Evolutionary conservation across 2,797 vertebrate species (phyloP).

Genomic region (Phrynocephalus forsythii): DNA sequence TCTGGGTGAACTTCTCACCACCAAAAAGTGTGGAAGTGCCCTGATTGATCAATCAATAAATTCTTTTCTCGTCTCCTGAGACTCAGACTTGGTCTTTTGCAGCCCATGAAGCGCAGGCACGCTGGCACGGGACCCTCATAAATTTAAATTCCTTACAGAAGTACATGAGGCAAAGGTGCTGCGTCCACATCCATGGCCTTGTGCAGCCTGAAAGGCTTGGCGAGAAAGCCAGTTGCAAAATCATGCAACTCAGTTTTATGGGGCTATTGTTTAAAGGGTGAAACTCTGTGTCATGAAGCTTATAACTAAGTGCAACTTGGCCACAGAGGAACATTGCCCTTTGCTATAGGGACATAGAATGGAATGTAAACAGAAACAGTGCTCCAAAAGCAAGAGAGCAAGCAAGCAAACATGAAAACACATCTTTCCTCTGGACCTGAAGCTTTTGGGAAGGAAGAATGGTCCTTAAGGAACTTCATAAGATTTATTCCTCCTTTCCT

Average conservation of each 20-base stretch:
- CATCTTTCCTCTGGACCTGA: neutral
- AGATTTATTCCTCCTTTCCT: neutral
- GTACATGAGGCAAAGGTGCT: neutral
- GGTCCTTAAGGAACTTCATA: neutral
- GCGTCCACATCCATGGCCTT: neutral
- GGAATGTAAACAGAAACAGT: conserved; percentile 4
- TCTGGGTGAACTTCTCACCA: no score
- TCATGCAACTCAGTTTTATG: neutral
- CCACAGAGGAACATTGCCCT: neutral
- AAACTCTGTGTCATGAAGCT: neutral
- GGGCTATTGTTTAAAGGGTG: conserved; percentile 1
- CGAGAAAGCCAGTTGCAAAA: conserved; percentile 2
- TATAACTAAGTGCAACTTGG: neutral
- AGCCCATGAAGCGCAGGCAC: no score
- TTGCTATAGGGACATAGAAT: neutral
- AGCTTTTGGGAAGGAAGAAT: neutral
- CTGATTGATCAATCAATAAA: no score
- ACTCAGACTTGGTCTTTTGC: no score
- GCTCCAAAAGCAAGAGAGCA: neutral
- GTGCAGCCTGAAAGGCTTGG: neutral
- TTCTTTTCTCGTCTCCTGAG: no score
- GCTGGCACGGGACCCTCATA: no score
- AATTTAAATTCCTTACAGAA: no score
- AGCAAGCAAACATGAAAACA: no score
- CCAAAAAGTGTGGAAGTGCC: no score